A percentile compares a stretch with the other conserved stretches of the same genome.
Conservation (phyloP, 2,797 vertebrate species). For the Oreochromis mossambicus region DNA sequence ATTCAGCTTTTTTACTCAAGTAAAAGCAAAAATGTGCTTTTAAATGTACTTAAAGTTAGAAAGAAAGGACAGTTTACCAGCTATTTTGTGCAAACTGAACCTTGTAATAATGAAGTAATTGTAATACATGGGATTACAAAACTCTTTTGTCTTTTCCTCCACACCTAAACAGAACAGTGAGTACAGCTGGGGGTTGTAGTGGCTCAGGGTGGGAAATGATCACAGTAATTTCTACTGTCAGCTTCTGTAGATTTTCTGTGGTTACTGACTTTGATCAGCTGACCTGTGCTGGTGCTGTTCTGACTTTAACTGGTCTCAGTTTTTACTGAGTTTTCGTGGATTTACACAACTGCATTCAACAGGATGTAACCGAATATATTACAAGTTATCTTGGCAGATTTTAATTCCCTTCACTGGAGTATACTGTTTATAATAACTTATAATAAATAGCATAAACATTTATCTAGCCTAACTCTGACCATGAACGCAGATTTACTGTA, state of each 20-base stretch:
- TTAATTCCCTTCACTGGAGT: too few species aligned
- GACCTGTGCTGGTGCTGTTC: not conserved
- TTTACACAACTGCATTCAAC: not conserved
- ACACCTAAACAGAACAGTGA: not conserved
- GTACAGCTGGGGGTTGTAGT: not conserved
- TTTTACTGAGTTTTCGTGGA: not conserved
- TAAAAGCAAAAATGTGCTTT: not conserved
- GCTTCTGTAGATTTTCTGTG: not conserved
- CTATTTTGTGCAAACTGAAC: not conserved
- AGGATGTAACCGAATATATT: too few species aligned
- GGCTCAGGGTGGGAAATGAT: not conserved
- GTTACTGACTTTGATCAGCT: not conserved
- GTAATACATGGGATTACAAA: not conserved
- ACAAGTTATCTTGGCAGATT: too few species aligned
- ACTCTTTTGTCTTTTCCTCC: not conserved
- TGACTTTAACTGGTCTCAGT: not conserved
- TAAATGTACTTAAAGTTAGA: not conserved
- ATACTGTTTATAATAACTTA: too few species aligned
- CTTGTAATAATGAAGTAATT: not conserved
- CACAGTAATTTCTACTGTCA: not conserved
- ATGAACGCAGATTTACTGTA: not conserved
- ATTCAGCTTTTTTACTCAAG: not conserved
- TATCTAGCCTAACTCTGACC: not conserved
- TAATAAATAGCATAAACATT: too few species aligned
- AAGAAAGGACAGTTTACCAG: not conserved